Evolutionary conservation across 1,140 invertebrate genomes (phyloP).

Genomic region (Ooceraea biroi): DNA sequence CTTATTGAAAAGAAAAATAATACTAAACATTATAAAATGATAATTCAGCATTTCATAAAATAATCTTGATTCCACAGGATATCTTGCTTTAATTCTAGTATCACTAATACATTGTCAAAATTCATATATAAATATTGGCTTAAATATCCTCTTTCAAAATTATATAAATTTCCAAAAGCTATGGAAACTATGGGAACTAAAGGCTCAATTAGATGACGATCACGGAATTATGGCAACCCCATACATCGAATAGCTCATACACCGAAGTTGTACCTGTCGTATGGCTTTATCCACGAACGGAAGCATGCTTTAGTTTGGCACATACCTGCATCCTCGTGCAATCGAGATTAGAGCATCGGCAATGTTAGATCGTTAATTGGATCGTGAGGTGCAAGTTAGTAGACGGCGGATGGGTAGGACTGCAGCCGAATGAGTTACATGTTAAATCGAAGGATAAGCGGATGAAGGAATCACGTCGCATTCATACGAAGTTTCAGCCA

Average conservation of each 20-base stretch:
- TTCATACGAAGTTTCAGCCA: background rate
- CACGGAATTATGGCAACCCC: constrained; percentile 18
- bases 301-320: constrained; percentile 47
- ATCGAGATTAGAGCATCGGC: constrained; percentile 32
- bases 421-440: constrained; percentile 11
- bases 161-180: background rate
- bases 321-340: constrained; percentile 30
- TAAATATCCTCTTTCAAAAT: background rate
- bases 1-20: no score
- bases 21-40: no score
- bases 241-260: background rate
- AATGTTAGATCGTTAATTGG: constrained; percentile 43
- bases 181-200: background rate
- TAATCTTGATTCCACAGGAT: background rate
- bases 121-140: background rate
- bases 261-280: background rate
- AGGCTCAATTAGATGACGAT: background rate
- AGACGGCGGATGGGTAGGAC: constrained; percentile 10
- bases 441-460: background rate
- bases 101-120: background rate
- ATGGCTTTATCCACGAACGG: constrained; percentile 1
- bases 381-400: constrained; percentile 27
- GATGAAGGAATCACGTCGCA: constrained; percentile 22
- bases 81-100: background rate
- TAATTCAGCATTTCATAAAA: background rate